A percentile compares a stretch with the other conserved stretches of the same genome.
phyloP scores from a whole-genome alignment of 2,113 vertebrate species.

The Sinocyclocheilus grahami region DNA sequence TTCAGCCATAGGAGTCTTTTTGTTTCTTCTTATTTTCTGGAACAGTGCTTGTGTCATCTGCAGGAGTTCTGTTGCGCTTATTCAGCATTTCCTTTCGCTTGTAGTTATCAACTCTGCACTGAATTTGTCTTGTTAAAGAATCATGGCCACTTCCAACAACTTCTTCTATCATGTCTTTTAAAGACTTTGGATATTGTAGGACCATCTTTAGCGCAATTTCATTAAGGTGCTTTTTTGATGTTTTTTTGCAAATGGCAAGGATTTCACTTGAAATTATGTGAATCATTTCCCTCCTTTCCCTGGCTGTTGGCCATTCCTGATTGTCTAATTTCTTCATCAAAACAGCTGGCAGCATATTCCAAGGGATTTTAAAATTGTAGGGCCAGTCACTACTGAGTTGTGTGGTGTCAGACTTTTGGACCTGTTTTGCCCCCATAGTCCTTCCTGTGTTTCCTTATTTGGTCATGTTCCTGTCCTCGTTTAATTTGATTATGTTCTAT shows the following conservation, averaged over 20 bases:
- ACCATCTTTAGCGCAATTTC: neutral
- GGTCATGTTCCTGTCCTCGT: too few species aligned
- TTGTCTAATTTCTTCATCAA: conserved; percentile 1
- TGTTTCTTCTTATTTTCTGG: too few species aligned
- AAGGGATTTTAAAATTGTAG: neutral
- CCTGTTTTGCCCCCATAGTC: too few species aligned
- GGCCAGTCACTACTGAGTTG: neutral
- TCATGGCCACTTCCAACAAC: neutral
- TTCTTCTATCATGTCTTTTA: neutral
- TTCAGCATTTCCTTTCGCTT: neutral
- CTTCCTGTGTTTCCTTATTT: too few species aligned
- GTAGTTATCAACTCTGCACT: neutral
- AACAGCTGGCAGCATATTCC: neutral
- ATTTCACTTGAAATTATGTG: neutral
- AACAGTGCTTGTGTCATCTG: neutral
- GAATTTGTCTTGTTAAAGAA: neutral
- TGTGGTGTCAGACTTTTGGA: too few species aligned
- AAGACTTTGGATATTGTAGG: neutral
- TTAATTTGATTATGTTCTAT: too few species aligned
- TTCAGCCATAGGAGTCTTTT: too few species aligned
- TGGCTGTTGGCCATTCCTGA: neutral
- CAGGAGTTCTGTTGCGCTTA: neutral
- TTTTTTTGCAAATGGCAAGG: neutral
- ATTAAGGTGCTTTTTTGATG: neutral
- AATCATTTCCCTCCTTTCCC: neutral